Conservation (phyloP, 1,140 invertebrate species). For the Rhopalosiphum padi region DNA sequence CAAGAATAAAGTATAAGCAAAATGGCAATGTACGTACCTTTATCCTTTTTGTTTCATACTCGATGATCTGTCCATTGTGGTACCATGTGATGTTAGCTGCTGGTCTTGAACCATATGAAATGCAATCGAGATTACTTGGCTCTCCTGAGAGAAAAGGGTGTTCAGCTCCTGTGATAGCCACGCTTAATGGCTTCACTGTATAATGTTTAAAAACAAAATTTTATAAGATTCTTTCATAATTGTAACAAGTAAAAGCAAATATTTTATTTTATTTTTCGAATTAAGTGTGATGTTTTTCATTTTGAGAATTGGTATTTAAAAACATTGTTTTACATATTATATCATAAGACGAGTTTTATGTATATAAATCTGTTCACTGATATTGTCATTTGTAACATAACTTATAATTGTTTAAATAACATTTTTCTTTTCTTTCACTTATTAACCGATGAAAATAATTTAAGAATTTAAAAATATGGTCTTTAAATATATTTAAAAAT, state of each 20-base stretch:
- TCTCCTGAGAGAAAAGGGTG: constrained; percentile 66
- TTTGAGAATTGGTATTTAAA: background rate
- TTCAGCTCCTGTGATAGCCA: constrained; percentile 58
- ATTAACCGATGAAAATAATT: background rate
- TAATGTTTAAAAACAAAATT: constrained; percentile 18
- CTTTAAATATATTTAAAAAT: too few relatives aligned
- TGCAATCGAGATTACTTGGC: constrained; percentile 79
- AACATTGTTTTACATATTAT: background rate
- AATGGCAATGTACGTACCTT: constrained; percentile 37
- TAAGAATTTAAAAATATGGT: too few relatives aligned
- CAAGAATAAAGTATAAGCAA: background rate
- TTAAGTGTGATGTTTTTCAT: background rate
- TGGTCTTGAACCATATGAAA: constrained; percentile 81
- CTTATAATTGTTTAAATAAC: too few relatives aligned
- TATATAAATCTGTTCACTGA: too few relatives aligned
- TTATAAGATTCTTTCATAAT: background rate
- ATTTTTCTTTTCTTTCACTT: background rate
- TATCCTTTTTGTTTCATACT: constrained; percentile 53
- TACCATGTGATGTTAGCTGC: constrained; percentile 82
- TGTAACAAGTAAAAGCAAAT: background rate
- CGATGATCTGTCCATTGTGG: constrained; percentile 27
- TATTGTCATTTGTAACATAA: too few relatives aligned
- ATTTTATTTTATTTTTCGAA: background rate
- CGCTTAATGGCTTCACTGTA: constrained; percentile 59
- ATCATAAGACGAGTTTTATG: too few relatives aligned